phyloP scores from a whole-genome alignment of 2,113 vertebrate species.

The Anguilla rostrata region DNA sequence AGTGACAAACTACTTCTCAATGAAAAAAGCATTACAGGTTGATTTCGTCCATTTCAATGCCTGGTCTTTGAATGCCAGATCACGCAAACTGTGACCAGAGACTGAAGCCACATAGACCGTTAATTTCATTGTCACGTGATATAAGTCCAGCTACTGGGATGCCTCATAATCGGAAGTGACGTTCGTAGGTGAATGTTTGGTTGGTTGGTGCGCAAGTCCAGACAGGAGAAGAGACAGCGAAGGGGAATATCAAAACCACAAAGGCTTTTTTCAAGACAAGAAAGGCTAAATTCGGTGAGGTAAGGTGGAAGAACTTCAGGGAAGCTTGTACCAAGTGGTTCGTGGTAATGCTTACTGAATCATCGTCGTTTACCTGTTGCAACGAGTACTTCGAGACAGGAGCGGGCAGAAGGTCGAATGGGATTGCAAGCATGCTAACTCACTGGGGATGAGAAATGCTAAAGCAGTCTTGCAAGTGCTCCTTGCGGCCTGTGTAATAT shows the following conservation, averaged over 20 bases:
- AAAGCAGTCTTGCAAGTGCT: constrained; percentile 25
- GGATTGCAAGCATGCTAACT: background rate
- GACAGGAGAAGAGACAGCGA: constrained; percentile 13
- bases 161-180: constrained; percentile 27
- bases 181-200: background rate
- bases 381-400: constrained; percentile 23
- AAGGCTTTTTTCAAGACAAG: background rate
- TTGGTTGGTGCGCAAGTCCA: constrained; percentile 18
- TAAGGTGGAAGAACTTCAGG: constrained; percentile 24
- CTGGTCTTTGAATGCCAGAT: no score
- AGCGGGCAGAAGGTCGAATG: constrained; percentile 21
- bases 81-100: no score
- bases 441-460: constrained; percentile 38
- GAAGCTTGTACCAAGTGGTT: background rate
- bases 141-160: background rate
- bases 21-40: no score
- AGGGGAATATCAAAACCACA: constrained; percentile 1
- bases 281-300: constrained; percentile 1
- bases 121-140: constrained; percentile 4
- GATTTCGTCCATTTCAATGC: no score
- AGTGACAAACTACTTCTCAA: no score
- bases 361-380: constrained; percentile 11
- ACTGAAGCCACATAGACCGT: background rate
- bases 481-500: constrained; percentile 24
- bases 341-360: background rate